Evolutionary conservation across 2,888 invertebrate genomes (phyloP), one percentile per base, ranked within the genome.

Genomic region (Antheraea assamensis): DNA sequence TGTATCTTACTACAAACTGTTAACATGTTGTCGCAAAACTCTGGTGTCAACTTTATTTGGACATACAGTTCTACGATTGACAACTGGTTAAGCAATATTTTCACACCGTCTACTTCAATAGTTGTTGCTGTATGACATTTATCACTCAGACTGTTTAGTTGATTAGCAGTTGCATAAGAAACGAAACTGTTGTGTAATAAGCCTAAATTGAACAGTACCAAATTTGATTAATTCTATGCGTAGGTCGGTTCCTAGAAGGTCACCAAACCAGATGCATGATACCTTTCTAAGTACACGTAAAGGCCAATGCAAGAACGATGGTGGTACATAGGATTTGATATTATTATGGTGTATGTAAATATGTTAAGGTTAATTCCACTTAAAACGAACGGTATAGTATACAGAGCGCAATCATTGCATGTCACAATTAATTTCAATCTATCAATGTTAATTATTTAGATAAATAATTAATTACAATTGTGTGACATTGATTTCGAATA

Each of bases 171-270:
- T 85, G 79, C 84, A 85, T 84, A 78, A 79, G 77, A 77, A 78
- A 77, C 76, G 76, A 72, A 75, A 73, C 74, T 27, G 71, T 79
- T 79, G 75, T 76, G 80, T 77, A 78, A 79, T 68, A 75, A 71
- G 71, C 78, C 75, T 79, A 81, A 81, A 74, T 17, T 27, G 78
- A 72, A 77, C 42, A 73, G 72, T 30, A n/a, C 31, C 35, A 71
- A 49, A 74, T 74, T 72, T 66, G 64, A 64, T 17, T 79, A 82
- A 81, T 81, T 76, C 76, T 78, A 76, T 74, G 85, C 83, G 90
- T 88, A 86, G 89, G 89, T 85, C 87, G 87, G 30, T 81, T 87
- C 82, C 78, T 81, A 82, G 85, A 88, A 88, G 88, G 88, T 84
- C 85, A 77, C 79, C 81, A 76, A 80, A 81, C 82, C 80, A 83